These are phyloP conservation scores for Oostethus manadensis DNA, from an alignment of 2,113 vertebrate species.

Conservation along the genomic window DNA sequence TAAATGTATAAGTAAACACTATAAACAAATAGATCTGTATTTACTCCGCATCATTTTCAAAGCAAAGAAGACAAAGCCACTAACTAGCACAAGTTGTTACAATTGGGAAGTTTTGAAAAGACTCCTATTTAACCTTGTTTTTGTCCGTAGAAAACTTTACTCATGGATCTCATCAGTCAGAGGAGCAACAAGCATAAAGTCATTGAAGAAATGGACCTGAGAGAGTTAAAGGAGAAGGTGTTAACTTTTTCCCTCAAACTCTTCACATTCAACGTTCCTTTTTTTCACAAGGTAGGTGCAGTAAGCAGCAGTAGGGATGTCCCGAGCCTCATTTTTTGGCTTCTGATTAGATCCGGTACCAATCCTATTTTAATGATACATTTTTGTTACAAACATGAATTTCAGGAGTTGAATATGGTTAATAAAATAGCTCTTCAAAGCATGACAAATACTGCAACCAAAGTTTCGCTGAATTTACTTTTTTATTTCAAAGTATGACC, in stretches of 20 bases:
- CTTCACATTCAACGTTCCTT: constrained; percentile 64
- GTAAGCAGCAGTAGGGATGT: too few relatives aligned
- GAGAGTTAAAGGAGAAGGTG: constrained; percentile 76
- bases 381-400: too few relatives aligned
- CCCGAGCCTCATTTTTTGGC: too few relatives aligned
- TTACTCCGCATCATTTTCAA: not conserved
- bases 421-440: too few relatives aligned
- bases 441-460: too few relatives aligned
- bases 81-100: not conserved
- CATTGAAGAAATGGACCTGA: constrained; percentile 74
- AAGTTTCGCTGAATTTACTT: too few relatives aligned
- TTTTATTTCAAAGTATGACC: too few relatives aligned
- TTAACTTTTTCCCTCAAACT: constrained; percentile 73
- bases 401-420: too few relatives aligned
- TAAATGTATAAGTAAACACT: too few relatives aligned
- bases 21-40: too few relatives aligned
- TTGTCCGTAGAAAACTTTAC: constrained; percentile 69
- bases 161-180: constrained; percentile 71
- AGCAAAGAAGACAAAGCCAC: not conserved
- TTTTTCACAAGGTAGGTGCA: constrained; percentile 74
- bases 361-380: too few relatives aligned
- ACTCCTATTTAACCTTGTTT: not conserved
- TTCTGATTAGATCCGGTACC: too few relatives aligned
- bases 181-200: constrained; percentile 70
- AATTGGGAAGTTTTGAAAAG: not conserved